Evolutionary conservation across 2,113 vertebrate species (phyloP), one percentile per base, ranked within the genome.

Genomic region (Cebidichthys violaceus): DNA sequence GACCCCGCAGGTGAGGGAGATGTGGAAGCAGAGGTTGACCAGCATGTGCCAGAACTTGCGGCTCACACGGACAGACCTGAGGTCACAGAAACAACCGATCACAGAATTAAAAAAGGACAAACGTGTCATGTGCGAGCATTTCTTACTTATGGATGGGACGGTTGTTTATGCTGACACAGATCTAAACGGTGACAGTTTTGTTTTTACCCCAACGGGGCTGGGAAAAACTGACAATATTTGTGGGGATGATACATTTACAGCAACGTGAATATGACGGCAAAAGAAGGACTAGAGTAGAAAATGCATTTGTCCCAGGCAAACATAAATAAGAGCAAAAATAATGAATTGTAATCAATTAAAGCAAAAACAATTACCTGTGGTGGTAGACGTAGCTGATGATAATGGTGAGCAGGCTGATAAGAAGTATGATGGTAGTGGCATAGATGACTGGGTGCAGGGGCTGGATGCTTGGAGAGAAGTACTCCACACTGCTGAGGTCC

Each of bases 41-140:
- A 99, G 89, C 98, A 99, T 99, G 92, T 99, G 98, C 98, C 98
- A 99, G 82, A 95, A 97, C 94, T 99, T 99, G 57, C 96, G 95
- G 87, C 98, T 99, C 83, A 99, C 96, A 15, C 96, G 95, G 82
- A 99, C 96, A 15, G 93, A 92, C 91, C 95, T 96, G 88, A 35
- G 89, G 78, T 72, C 85, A 95, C 73, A 90, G 75, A 71, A 85
- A 79, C 13, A 59, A 13, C 9, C 0, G 15, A 29, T 59, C 35
- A 41, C 15, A n/a, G 11, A 31, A 45, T 61, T 61, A 1, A 55
- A 57, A 55, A 2, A 2, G 45, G 3, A 14, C 6, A 52, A 52
- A 35, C 13, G 14, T 31, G 35, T 22, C 1, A 17, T 29, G 5
- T 11, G 47, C 3, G 39, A 6, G 9, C n/a, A 17, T 60, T 14